These are phyloP conservation scores for Bufo gargarizans DNA, from an alignment of 2,113 vertebrate genomes.

Conservation along the genomic window DNA sequence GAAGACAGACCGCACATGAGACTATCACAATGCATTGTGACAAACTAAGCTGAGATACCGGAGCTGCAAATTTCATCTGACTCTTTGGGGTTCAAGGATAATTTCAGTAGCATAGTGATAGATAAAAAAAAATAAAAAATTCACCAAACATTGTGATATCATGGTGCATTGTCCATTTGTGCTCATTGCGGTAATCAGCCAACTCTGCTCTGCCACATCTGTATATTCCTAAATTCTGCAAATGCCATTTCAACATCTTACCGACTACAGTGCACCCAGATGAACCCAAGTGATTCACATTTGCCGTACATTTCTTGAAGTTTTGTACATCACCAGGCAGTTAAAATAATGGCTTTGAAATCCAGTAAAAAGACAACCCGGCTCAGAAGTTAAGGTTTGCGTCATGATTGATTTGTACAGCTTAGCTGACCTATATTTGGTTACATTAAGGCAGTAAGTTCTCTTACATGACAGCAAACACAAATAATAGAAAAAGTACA, in stretches of 20 bases:
- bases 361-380: neutral
- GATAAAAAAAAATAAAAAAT: too few relatives aligned
- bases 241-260: neutral
- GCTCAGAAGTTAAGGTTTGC: conserved; percentile 5
- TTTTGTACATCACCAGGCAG: neutral
- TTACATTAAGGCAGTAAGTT: conserved; percentile 47
- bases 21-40: neutral
- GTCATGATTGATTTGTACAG: conserved; percentile 45
- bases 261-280: neutral
- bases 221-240: neutral
- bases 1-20: neutral
- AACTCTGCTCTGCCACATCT: neutral
- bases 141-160: too few relatives aligned
- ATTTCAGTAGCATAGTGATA: too few relatives aligned
- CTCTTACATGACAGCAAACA: conserved; percentile 51
- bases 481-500: conserved; percentile 41
- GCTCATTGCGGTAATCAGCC: neutral
- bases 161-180: neutral
- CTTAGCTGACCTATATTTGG: conserved; percentile 52
- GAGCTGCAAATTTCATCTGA: neutral
- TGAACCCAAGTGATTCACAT: neutral
- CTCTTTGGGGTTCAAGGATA: neutral
- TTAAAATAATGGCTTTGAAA: conserved; percentile 29
- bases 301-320: neutral
- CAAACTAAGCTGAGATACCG: neutral